Conservation (phyloP, 2,113 vertebrate genomes). For the Myiozetetes cayanensis region DNA sequence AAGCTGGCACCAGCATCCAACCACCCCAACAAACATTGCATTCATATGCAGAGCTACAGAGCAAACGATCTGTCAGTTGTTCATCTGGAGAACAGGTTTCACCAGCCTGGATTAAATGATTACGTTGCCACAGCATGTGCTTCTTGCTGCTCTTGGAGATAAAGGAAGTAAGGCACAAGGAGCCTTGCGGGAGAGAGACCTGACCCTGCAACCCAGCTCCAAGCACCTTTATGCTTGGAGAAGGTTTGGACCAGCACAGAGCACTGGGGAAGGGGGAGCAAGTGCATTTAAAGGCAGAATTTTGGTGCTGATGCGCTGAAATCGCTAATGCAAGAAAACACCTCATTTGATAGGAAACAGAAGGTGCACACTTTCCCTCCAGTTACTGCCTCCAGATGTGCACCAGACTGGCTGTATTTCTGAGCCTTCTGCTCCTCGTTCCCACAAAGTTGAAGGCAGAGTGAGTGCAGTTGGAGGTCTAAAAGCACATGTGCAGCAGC, state of each 20-base stretch:
- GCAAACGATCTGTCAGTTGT: conserved; percentile 29
- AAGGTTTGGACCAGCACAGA: accelerated
- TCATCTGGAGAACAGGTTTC: conserved; percentile 57
- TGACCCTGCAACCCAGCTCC: background rate
- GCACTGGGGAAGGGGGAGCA: accelerated
- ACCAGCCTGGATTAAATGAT: conserved; percentile 59
- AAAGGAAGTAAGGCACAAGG: conserved; percentile 17
- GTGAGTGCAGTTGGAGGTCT: background rate
- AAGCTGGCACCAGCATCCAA: background rate
- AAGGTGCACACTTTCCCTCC: background rate
- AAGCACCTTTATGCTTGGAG: background rate
- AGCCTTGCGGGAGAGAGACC: background rate
- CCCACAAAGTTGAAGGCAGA: background rate
- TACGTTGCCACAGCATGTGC: conserved; percentile 61
- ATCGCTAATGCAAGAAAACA: background rate
- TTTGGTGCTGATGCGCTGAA: background rate
- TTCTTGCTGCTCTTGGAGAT: conserved; percentile 51
- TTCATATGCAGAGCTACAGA: conserved; percentile 1
- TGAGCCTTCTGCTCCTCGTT: background rate
- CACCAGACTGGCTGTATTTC: background rate
- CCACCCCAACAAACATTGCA: conserved; percentile 20
- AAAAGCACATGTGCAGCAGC: background rate
- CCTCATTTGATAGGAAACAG: background rate
- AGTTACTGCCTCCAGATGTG: conserved; percentile 27
- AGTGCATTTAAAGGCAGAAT: background rate